Evolutionary conservation across 2,797 vertebrate species (phyloP).

Genomic region (Petrocephalus schoutedeni): DNA sequence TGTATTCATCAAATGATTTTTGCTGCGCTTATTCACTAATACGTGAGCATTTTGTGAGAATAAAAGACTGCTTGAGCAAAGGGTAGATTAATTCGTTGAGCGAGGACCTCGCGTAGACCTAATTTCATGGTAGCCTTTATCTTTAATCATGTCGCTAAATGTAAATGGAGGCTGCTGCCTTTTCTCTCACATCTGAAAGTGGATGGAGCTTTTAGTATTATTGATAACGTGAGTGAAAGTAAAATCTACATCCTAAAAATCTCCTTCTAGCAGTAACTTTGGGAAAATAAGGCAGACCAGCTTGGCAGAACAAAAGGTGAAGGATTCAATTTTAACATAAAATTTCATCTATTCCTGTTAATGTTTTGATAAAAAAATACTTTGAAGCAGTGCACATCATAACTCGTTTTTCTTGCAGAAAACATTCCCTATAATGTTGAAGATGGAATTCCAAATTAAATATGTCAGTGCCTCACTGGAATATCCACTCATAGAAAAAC

Average conservation of each 20-base stretch:
- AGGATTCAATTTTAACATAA: background rate
- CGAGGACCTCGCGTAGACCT: background rate
- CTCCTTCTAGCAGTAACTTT: background rate
- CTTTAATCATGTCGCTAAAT: background rate
- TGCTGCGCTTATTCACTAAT: background rate
- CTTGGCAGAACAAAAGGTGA: background rate
- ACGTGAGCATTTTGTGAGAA: background rate
- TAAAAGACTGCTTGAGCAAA: background rate
- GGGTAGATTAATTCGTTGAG: background rate
- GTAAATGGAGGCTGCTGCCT: background rate
- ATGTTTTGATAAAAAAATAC: background rate
- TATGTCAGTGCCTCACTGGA: background rate
- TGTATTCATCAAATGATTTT: background rate
- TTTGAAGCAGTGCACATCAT: background rate
- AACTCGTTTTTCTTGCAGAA: background rate
- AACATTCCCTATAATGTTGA: background rate
- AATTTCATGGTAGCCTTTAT: constrained; percentile 4
- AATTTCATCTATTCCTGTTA: background rate
- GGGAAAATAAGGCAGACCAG: background rate
- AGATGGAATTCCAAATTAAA: background rate
- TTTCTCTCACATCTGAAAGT: background rate
- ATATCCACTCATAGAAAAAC: background rate
- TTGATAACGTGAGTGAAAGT: background rate
- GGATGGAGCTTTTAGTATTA: constrained; percentile 15
- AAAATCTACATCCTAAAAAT: background rate